Evolutionary conservation across 2,797 vertebrate species (phyloP).

Genomic region (Salmo trutta): DNA sequence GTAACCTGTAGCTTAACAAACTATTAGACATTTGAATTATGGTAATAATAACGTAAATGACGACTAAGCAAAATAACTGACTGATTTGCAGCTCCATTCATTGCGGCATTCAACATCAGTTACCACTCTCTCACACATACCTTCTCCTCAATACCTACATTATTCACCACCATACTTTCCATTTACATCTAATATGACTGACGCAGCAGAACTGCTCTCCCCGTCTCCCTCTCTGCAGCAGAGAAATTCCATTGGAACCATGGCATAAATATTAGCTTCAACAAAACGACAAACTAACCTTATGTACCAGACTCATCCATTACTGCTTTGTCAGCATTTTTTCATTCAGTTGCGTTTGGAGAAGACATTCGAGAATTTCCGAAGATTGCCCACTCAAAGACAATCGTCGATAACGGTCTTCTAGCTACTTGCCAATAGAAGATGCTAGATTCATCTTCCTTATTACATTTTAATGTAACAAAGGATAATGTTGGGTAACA

Average conservation of each 20-base stretch:
- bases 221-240: conserved; percentile 24
- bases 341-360: too few relatives aligned
- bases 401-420: too few relatives aligned
- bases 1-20: not conserved
- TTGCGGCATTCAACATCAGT: conserved; percentile 27
- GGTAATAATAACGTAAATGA: not conserved
- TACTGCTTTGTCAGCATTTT: too few relatives aligned
- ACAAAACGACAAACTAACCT: too few relatives aligned
- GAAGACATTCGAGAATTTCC: too few relatives aligned
- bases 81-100: not conserved
- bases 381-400: too few relatives aligned
- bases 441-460: too few relatives aligned
- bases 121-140: conserved; percentile 37
- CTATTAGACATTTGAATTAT: not conserved
- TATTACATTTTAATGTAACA: too few relatives aligned
- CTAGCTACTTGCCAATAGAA: too few relatives aligned
- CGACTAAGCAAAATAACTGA: not conserved
- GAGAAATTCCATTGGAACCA: conserved; percentile 55
- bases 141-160: conserved; percentile 33
- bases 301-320: too few relatives aligned
- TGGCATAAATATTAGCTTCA: conserved; percentile 40
- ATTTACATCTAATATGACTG: conserved; percentile 51
- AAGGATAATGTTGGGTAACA: too few relatives aligned
- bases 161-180: conserved; percentile 17
- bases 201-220: conserved; percentile 36